Percentiles rank a stretch among this genome's conserved stretches.
phyloP scores from a whole-genome alignment of 2,113 vertebrate species.

The Laterallus jamaicensis region DNA sequence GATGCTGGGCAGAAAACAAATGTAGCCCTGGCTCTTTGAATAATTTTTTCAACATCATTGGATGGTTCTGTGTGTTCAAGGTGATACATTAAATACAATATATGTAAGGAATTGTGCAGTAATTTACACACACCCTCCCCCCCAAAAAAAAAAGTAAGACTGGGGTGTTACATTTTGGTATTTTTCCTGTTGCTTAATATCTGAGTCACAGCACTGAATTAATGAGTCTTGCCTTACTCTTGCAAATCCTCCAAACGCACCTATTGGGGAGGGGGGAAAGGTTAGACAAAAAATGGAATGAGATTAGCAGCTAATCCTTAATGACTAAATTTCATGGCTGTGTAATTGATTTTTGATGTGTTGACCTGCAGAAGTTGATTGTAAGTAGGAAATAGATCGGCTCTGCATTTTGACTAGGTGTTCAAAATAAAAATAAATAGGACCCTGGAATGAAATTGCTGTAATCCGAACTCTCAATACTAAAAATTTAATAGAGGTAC shows the following conservation, averaged over 20 bases:
- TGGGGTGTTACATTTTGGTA: neutral
- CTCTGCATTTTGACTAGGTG: conserved; percentile 65
- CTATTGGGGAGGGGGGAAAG: neutral
- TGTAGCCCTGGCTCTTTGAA: neutral
- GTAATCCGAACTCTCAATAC: conserved; percentile 71
- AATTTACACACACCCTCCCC: neutral
- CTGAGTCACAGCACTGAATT: conserved; percentile 25
- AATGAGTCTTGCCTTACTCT: conserved; percentile 40
- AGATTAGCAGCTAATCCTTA: conserved; percentile 75
- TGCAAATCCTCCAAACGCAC: conserved; percentile 26
- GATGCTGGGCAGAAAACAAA: neutral
- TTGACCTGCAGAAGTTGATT: conserved; percentile 67
- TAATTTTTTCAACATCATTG: neutral
- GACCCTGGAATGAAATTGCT: conserved; percentile 69
- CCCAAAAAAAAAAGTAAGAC: neutral
- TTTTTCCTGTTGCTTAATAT: conserved; percentile 36
- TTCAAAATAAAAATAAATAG: conserved; percentile 73
- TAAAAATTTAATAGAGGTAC: conserved; percentile 76
- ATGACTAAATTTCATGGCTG: conserved; percentile 70
- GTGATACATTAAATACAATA: neutral
- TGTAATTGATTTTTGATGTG: conserved; percentile 78
- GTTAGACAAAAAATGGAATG: conserved; percentile 52
- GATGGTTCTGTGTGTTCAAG: neutral
- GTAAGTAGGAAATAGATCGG: conserved; percentile 66
- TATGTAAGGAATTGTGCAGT: neutral